phyloP scores from a whole-genome alignment of 2,113 vertebrate species.

The Chunga burmeisteri region DNA sequence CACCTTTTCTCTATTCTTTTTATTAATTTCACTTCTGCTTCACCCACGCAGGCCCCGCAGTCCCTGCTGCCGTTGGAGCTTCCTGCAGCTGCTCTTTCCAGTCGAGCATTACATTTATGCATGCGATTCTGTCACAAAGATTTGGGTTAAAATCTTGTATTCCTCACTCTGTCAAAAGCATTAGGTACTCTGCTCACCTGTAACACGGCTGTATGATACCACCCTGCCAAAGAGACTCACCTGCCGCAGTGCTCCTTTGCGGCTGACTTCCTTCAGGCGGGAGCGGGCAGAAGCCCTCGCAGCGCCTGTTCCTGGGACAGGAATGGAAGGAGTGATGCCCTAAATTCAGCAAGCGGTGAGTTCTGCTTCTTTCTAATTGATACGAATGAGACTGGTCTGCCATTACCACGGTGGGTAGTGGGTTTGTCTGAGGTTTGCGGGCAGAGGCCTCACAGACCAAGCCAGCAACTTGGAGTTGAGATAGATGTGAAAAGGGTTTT shows the following conservation, averaged over 20 bases:
- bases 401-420: rapidly evolving
- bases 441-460: background rate
- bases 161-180: background rate
- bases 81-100: background rate
- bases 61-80: background rate
- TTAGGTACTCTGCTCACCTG: background rate
- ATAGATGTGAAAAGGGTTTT: rapidly evolving
- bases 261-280: rapidly evolving
- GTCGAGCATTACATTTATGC: rapidly evolving
- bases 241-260: background rate
- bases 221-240: background rate
- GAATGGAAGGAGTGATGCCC: background rate
- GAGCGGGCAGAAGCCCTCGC: background rate
- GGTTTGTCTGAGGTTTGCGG: background rate
- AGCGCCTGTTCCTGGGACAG: rapidly evolving
- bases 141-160: background rate
- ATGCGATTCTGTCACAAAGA: background rate
- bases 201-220: rapidly evolving
- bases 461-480: background rate
- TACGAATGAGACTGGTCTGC: background rate
- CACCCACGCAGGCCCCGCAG: background rate
- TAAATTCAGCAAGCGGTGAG: background rate
- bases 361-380: background rate
- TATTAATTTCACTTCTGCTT: background rate
- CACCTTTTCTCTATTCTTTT: background rate